phyloP scores from a whole-genome alignment of 2,113 vertebrate genomes.

The Galemys pyrenaicus region DNA sequence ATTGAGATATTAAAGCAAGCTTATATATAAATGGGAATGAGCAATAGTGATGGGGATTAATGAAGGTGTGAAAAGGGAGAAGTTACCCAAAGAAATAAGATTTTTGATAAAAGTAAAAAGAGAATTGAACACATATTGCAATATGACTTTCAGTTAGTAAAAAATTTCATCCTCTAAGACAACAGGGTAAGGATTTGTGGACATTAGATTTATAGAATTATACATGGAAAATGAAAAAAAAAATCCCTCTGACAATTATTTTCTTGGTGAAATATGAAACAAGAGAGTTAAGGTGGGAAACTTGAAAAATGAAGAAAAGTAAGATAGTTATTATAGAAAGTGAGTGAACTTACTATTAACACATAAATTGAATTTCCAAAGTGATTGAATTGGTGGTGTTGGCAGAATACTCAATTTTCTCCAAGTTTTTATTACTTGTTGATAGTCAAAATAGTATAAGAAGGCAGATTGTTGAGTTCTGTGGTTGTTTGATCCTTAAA shows the following conservation, averaged over 20 bases:
- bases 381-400: neutral
- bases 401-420: slow-evolving; percentile 7
- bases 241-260: neutral
- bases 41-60: neutral
- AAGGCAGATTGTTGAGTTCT: neutral
- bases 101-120: neutral
- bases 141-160: neutral
- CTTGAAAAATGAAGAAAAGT: slow-evolving; percentile 5
- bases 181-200: neutral
- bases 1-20: neutral
- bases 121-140: neutral
- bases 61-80: neutral
- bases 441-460: neutral
- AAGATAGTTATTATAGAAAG: neutral
- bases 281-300: neutral
- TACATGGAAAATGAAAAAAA: neutral
- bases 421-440: neutral
- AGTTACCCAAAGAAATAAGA: neutral
- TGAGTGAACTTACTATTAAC: neutral
- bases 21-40: neutral
- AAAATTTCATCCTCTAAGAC: neutral
- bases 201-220: neutral
- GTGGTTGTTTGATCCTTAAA: neutral
- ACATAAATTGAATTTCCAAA: neutral
- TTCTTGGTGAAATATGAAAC: neutral